Base-by-base conservation (phyloP, 2,888 invertebrate genomes). In the Thymelicus acteon region DNA sequence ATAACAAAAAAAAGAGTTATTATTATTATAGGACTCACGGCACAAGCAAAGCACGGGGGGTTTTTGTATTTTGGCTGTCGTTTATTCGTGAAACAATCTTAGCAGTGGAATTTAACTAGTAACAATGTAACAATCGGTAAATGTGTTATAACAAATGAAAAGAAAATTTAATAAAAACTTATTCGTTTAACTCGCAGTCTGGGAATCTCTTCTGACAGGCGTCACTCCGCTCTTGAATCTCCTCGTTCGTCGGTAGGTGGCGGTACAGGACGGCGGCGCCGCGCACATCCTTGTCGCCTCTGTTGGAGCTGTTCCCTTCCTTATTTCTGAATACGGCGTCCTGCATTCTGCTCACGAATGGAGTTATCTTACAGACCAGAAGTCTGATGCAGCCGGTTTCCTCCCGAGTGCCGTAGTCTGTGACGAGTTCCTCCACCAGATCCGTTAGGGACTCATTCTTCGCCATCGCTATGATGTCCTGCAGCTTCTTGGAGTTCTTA, bases 331-430 rank as follows among this genome's bases (percentile, higher is more conserved):
- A 89, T 0, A 93, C 93, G n/a, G 96, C 95, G 71, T 94, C 94
- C 81, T 98, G 97, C 95, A 97, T 97, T 76, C 95, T 96, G 90
- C 95, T 94, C 73, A 98, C 95, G 73, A 97, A 95, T 0, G 97
- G 97, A 0, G 96, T 95, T 74, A 95, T 95, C 90, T 97, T 97
- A 83, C 98, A 98, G 73, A 97, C 89, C 47, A 98, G 86, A 44
- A 97, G 89, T 79, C 95, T 95, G 3, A 97, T 92, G 77, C 97
- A 97, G 65, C 95, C 95, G 0, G 95, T 96, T 76, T 96, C 96
- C 72, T 95, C 92, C 8, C 94, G 87, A 0, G 92, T 84, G 31
- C 94, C 94, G 78, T 94, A 85, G 76, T 94, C 89, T 79, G 93
- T 90, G 63, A 96, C 91, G 74, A 95, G 86, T 10, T 95, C 91